Base-by-base conservation (phyloP, 2,888 invertebrate species). In the Pyrocoelia pectoralis region DNA sequence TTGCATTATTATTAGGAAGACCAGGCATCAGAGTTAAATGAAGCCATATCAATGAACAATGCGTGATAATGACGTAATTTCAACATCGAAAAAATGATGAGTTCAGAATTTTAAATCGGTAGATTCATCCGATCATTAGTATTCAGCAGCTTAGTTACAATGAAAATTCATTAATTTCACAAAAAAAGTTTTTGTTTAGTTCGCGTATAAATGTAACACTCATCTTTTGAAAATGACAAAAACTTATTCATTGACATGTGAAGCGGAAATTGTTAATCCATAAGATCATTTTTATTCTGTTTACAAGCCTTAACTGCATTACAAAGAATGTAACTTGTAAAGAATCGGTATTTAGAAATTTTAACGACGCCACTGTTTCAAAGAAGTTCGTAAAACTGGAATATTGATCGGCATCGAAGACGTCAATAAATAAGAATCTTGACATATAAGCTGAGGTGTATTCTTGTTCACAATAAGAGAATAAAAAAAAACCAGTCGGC, bases 401-500 rank as follows among this genome's bases (percentile, higher is more conserved):
- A 62, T 62, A 52, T 56, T 53, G 56, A 56, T 52, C 48, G 48
- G 38, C 40, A 46, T 64, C 55, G 38, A 55, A 58, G 59, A 58
- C 66, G 58, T 59, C 56, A 62, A 68, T 68, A 68, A 68, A 68
- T 68, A 68, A 68, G 63, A 62, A 60, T 57, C 62, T 58, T 57
- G 59, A 59, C 59, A 48, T 58, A 64, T 61, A 59, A 59, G 57
- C 58, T 58, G 56, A 68, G 57, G 61, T 57, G 62, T 54, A 58
- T 61, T 56, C 53, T 56, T 52, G 46, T 63, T 60, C 56, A 71
- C 73, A 61, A 65, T 65, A 61, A 67, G 48, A 66, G 38, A 57
- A 19, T 29, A 19, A 57, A 18, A 62, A 79, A 79, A 79, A 79
- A 79, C 79, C 74, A 76, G 79, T 78, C 77, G 74, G 75, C 75